These are phyloP conservation scores for Synchiropus splendidus DNA, from an alignment of 2,113 vertebrate genomes.

Conservation along the genomic window DNA sequence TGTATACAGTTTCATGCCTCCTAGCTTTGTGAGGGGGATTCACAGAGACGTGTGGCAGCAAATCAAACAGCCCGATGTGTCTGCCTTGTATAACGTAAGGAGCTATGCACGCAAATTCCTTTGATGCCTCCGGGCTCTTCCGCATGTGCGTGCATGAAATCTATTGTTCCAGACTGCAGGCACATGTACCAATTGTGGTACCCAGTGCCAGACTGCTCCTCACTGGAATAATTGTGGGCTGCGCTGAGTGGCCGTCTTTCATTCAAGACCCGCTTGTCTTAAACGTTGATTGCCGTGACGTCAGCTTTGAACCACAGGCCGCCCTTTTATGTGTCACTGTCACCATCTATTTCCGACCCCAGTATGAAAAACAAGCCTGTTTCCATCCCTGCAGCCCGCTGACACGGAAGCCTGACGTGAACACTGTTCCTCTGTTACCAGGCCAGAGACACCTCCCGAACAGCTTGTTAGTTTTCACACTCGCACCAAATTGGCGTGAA, in stretches of 20 bases:
- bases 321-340: constrained; percentile 56
- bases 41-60: constrained; percentile 37
- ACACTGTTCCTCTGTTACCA: no score
- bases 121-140: constrained; percentile 6
- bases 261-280: constrained; percentile 29
- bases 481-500: no score
- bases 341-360: constrained; percentile 46
- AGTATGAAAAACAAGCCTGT: background rate
- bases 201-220: constrained; percentile 28
- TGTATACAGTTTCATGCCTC: constrained; percentile 51
- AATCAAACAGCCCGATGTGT: constrained; percentile 35
- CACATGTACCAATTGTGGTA: constrained; percentile 22
- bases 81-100: constrained; percentile 3
- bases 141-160: constrained; percentile 9
- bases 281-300: constrained; percentile 56
- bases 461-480: no score
- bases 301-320: constrained; percentile 52
- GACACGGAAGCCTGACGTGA: no score
- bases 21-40: constrained; percentile 38
- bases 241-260: constrained; percentile 38
- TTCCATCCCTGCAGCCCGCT: background rate
- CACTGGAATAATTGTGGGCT: constrained; percentile 47
- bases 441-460: no score
- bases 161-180: constrained; percentile 34
- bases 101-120: constrained; percentile 12